phyloP scores from a whole-genome alignment of 2,888 invertebrate genomes.

The Acleris holmiana region DNA sequence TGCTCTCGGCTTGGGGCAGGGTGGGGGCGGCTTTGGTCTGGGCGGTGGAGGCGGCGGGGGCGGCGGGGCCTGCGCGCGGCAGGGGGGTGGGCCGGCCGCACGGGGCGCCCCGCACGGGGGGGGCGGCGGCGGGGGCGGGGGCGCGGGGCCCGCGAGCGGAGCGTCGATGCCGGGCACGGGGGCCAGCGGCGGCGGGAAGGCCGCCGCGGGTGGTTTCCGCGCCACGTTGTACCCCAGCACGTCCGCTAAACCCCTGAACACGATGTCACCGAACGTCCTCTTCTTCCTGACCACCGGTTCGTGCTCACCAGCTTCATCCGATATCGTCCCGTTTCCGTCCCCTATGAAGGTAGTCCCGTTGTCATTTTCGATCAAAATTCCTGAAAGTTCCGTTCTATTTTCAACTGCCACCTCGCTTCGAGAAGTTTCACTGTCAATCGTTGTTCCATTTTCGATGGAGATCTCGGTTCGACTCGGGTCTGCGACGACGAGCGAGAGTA shows the following conservation, averaged over 20 bases:
- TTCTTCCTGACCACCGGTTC: slow-evolving; percentile 76
- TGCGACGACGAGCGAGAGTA: slow-evolving; percentile 46
- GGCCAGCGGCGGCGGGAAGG: slow-evolving; percentile 74
- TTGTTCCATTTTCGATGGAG: slow-evolving; percentile 47
- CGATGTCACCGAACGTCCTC: slow-evolving; percentile 78
- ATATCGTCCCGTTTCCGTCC: slow-evolving; percentile 50
- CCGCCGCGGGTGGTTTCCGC: slow-evolving; percentile 64
- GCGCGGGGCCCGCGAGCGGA: slow-evolving; percentile 46
- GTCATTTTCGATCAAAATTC: slow-evolving; percentile 27
- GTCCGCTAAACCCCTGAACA: slow-evolving; percentile 80
- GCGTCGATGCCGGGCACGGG: slow-evolving; percentile 56
- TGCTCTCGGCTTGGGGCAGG: slow-evolving; percentile 51
- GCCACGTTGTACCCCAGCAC: slow-evolving; percentile 76
- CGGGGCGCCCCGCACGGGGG: slow-evolving; percentile 49
- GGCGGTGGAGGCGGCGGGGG: slow-evolving; percentile 58
- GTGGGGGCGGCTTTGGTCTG: slow-evolving; percentile 42
- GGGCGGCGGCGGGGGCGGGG: slow-evolving; percentile 46
- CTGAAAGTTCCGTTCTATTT: not conserved
- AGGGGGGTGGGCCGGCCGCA: slow-evolving; percentile 52
- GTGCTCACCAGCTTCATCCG: slow-evolving; percentile 56
- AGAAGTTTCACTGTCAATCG: slow-evolving; percentile 33
- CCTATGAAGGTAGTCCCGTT: slow-evolving; percentile 37
- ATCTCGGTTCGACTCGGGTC: slow-evolving; percentile 40
- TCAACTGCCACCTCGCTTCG: not conserved
- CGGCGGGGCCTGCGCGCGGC: slow-evolving; percentile 54